Percentiles rank a stretch among this genome's conserved stretches.
These are phyloP conservation scores for Hormaphis cornu DNA, from an alignment of 1,140 invertebrate genomes.

Conservation along the genomic window DNA sequence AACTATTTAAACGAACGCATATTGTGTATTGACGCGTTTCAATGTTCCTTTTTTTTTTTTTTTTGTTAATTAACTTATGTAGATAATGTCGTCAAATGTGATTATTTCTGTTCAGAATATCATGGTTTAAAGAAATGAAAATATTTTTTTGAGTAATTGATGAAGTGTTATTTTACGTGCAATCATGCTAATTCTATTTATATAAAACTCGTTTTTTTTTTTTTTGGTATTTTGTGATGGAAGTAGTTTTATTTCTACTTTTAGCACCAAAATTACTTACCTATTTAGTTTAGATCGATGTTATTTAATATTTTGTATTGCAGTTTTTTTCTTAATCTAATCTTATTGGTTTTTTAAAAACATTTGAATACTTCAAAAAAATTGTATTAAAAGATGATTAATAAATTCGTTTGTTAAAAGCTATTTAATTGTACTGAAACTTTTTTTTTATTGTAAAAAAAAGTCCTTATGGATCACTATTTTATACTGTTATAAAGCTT, in stretches of 20 bases:
- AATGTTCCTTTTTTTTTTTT: not conserved
- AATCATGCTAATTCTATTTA: constrained; percentile 22
- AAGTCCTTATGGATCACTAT: too few relatives aligned
- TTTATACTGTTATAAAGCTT: too few relatives aligned
- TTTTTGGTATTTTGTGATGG: not conserved
- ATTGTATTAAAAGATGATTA: too few relatives aligned
- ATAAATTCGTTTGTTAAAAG: too few relatives aligned
- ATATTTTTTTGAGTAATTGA: not conserved
- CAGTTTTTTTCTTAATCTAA: constrained; percentile 6
- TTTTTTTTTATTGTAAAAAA: too few relatives aligned
- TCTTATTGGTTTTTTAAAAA: not conserved
- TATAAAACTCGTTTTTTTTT: not conserved
- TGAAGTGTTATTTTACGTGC: not conserved
- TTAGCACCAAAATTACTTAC: not conserved
- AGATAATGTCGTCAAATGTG: constrained; percentile 21
- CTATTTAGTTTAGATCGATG: constrained; percentile 15
- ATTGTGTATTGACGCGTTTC: constrained; percentile 2
- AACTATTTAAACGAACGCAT: not conserved
- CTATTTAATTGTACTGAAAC: too few relatives aligned
- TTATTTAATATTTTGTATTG: constrained; percentile 17
- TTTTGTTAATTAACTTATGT: constrained; percentile 24
- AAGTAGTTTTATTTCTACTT: not conserved
- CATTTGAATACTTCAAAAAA: too few relatives aligned
- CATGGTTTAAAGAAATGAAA: not conserved
- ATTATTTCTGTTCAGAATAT: not conserved